phyloP scores from a whole-genome alignment of 2,888 invertebrate genomes.

The Coleophora deauratella region DNA sequence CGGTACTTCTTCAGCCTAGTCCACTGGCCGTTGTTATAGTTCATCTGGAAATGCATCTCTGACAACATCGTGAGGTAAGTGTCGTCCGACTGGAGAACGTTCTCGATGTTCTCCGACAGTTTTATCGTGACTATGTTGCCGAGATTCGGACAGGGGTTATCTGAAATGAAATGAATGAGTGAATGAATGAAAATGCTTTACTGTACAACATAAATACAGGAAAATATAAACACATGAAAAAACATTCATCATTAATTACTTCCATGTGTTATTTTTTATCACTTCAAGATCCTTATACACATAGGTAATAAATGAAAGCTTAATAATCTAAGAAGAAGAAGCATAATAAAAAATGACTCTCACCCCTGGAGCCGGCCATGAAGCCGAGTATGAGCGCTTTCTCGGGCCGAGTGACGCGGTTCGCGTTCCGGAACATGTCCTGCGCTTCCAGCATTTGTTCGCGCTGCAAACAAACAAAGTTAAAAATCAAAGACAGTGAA shows the following conservation, averaged over 20 bases:
- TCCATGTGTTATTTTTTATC: no score
- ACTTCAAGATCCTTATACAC: no score
- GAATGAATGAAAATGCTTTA: no score
- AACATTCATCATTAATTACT: no score
- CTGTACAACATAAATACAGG: no score
- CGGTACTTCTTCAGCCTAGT: conserved; percentile 91
- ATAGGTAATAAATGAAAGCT: no score
- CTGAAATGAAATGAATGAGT: conserved; percentile 54
- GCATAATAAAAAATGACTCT: conserved; percentile 1
- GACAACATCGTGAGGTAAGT: conserved; percentile 85
- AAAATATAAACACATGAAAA: no score
- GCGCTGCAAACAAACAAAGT: conserved; percentile 80
- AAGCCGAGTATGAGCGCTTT: conserved; percentile 98
- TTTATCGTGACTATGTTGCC: conserved; percentile 98
- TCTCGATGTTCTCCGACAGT: conserved; percentile 92
- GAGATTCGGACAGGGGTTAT: conserved; percentile 97
- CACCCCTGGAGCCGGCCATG: conserved; percentile 97
- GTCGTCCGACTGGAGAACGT: conserved; percentile 89
- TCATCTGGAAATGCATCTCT: conserved; percentile 98
- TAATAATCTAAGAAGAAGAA: no score
- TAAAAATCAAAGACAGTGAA: conserved; percentile 4
- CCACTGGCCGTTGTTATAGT: conserved; percentile 98
- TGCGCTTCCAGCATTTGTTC: conserved; percentile 98
- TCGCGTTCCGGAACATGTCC: conserved; percentile 97
- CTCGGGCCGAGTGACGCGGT: conserved; percentile 96